Evolutionary conservation across 2,113 vertebrate genomes (phyloP), one percentile per base, ranked within the genome.

Genomic region (Manacus vitellinus): DNA sequence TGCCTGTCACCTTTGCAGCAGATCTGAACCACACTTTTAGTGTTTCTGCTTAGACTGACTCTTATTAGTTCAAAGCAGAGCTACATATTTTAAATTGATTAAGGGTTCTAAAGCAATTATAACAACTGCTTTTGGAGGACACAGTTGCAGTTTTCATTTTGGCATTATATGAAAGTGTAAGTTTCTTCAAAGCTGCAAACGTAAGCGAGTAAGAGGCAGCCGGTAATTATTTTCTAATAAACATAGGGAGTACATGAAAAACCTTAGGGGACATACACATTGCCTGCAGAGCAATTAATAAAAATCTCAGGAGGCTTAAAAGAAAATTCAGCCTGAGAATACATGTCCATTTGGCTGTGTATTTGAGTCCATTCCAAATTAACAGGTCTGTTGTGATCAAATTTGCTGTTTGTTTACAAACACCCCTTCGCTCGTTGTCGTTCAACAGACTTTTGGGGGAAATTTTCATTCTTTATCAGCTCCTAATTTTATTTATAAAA

Each of bases 221-320:
- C 82, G 86, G 68, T 85, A 96, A 97, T 96, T 96, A 95, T 94
- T 71, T 59, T 91, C 80, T 93, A 92, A 98, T 94, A 97, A 98
- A 96, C 46, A 83, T 75, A 85, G 27, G 77, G 65, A 91, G 31
- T 44, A 73, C 94, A 96, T 30, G 20, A 70, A 65, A 92, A 96
- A 75, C 86, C 79, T 85, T 82, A 59, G 82, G 78, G 66, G 75
- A 67, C 52, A 23, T 78, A 94, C 30, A 10, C 62, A 67, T 78
- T 90, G 65, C 85, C 63, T 80, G 66, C 31, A 83, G 90, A 89
- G 75, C 1, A 44, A 93, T 88, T 89, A 96, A 93, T 49, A 77
- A 72, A 95, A 94, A 83, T 96, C 89, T 94, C 52, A 58, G 76
- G 88, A 46, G 35, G 58, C 68, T 93, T 95, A 65, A 89, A 95